phyloP scores from a whole-genome alignment of 23 tunicate species.

The Phallusia fumigata region DNA sequence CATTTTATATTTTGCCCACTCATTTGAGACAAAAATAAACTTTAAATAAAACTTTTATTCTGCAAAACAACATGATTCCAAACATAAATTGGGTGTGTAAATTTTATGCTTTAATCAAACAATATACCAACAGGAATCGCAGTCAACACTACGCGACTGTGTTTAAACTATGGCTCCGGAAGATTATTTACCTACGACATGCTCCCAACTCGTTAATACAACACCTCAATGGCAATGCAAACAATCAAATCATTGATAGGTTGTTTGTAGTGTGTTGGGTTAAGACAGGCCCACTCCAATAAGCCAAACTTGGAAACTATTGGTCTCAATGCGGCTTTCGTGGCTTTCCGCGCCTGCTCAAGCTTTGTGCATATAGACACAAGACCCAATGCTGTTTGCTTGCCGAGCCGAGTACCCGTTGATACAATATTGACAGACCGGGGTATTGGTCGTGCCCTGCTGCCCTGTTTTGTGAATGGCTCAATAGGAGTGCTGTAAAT shows the following conservation, averaged over 20 bases:
- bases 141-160: background rate
- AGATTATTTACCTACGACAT: background rate
- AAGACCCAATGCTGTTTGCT: conserved; percentile 14
- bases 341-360: background rate
- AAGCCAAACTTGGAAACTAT: background rate
- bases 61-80: too few relatives aligned
- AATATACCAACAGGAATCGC: too few relatives aligned
- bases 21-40: too few relatives aligned
- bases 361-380: conserved; percentile 15
- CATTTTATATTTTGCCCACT: too few relatives aligned
- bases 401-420: conserved; percentile 13
- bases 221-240: conserved; percentile 3
- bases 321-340: conserved; percentile 7
- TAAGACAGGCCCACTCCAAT: background rate
- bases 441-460: background rate
- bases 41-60: too few relatives aligned
- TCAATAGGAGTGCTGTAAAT: too few relatives aligned
- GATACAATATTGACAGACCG: conserved; percentile 12
- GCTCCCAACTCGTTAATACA: background rate
- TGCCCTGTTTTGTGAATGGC: background rate
- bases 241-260: background rate
- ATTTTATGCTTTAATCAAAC: too few relatives aligned
- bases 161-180: background rate
- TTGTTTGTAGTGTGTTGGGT: background rate
- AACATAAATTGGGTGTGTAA: too few relatives aligned